Evolutionary conservation across 1,140 invertebrate species (phyloP), one percentile per base, ranked within the genome.

Genomic region (Muscidifurax raptorellus): DNA sequence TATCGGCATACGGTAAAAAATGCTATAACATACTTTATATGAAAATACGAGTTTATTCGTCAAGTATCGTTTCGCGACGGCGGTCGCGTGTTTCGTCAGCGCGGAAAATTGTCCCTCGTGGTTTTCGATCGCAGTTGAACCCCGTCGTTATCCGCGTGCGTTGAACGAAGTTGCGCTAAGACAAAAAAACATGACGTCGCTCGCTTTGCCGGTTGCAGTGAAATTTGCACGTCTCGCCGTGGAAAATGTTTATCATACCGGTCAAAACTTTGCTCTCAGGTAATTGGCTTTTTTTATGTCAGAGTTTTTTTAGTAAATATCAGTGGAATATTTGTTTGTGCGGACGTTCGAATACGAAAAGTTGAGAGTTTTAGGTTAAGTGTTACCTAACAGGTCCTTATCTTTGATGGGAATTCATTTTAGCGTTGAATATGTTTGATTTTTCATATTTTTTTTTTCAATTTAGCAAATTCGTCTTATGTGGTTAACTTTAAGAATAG

Each of bases 211-310:
- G 86, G 87, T 87, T 67, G 82, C 85, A 75, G n/a, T 86, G 30
- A 90, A 86, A 90, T 88, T 91, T 64, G 84, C 81, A 32, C 88
- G 88, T 83, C 22, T 90, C 5, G 84, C 88, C 22, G 82, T 90
- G 64, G 90, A 92, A 76, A 90, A 83, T 87, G 79, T 91, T 52
- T 88, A 87, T 84, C 88, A 91, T 85, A 87, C 87, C 32, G 86
- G 87, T 67, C 88, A 88, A 86, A 89, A 82, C 47, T 75, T 87
- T 30, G 30, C 88, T 47, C 44, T 87, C 64, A 89, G 90, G 91
- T 91, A 87, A 90, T 83, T 80, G 5, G 36, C 27, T n/a, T 32
- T 32, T 67, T 5, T n/a, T 18, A 4, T 7, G 22, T 22, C 18
- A 22, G 18, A 7, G 7, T 59, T 69, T 69, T 59, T 69, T 69